These are phyloP conservation scores for Cancer borealis DNA, from an alignment of 2,888 invertebrate genomes.

Conservation along the genomic window DNA sequence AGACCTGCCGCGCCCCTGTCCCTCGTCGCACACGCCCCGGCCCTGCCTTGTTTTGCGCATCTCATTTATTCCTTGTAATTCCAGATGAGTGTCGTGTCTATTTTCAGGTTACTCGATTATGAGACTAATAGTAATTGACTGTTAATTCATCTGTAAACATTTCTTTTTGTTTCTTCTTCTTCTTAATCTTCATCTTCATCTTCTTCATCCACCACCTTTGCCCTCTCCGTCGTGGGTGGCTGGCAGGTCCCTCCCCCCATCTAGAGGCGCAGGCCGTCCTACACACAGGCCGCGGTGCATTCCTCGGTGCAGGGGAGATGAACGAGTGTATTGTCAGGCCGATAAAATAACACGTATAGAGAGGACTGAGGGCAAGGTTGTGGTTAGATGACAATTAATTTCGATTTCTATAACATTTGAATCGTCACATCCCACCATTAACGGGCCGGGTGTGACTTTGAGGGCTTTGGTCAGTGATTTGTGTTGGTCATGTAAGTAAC, in stretches of 20 bases:
- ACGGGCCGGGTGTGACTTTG: slow-evolving; percentile 51
- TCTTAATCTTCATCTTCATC: background rate
- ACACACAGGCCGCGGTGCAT: background rate
- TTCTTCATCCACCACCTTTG: background rate
- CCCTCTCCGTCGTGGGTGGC: background rate
- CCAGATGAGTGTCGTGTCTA: background rate
- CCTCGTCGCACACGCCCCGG: background rate
- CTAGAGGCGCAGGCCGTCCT: background rate
- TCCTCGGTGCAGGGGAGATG: background rate
- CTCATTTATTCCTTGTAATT: background rate
- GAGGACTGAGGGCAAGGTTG: slow-evolving; percentile 24
- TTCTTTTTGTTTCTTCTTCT: background rate
- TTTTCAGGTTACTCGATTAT: background rate
- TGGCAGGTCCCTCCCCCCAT: background rate
- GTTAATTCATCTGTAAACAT: background rate
- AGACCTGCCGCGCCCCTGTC: background rate
- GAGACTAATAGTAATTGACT: background rate
- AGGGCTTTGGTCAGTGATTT: slow-evolving; percentile 41
- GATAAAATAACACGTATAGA: slow-evolving; percentile 44
- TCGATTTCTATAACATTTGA: slow-evolving; percentile 55
- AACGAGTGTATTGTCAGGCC: slow-evolving; percentile 50
- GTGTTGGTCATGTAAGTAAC: slow-evolving; percentile 30
- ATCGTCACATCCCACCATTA: slow-evolving; percentile 49
- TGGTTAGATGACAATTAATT: slow-evolving; percentile 58
- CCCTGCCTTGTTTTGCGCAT: no score